These are phyloP conservation scores for Lasius platythorax DNA, from an alignment of 2,888 invertebrate genomes.

Conservation along the genomic window DNA sequence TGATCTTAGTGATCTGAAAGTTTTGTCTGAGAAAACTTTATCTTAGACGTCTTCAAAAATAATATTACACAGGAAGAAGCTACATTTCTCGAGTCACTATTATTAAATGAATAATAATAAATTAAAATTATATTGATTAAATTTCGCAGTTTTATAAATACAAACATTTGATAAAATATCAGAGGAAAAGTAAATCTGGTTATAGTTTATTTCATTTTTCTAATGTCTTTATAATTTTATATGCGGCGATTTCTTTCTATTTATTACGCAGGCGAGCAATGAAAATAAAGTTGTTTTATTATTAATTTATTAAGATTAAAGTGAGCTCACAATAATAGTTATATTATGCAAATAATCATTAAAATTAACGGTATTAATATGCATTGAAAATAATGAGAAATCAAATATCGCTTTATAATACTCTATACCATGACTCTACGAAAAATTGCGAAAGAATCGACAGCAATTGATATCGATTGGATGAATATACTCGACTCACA, in stretches of 20 bases:
- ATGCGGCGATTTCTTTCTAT: neutral
- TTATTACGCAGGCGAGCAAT: neutral
- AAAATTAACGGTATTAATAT: neutral
- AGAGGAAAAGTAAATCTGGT: neutral
- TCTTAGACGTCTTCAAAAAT: neutral
- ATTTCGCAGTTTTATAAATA: slow-evolving; percentile 2
- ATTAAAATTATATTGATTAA: neutral
- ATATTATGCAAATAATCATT: neutral
- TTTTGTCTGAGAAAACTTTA: neutral
- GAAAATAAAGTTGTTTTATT: slow-evolving; percentile 2
- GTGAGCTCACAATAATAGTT: neutral
- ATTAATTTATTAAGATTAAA: neutral
- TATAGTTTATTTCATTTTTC: neutral
- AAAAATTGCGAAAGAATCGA: neutral
- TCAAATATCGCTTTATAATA: neutral
- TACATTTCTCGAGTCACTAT: neutral
- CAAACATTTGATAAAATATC: slow-evolving; percentile 27
- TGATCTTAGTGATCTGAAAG: neutral
- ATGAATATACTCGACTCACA: neutral
- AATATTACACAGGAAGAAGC: slow-evolving; percentile 4
- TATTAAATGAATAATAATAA: neutral
- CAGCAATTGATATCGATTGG: neutral
- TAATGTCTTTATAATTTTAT: slow-evolving; percentile 6
- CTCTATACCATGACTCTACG: neutral
- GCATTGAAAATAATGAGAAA: neutral